Evolutionary conservation across 2,797 vertebrate species (phyloP).

Genomic region (Phoxinus dragarum): DNA sequence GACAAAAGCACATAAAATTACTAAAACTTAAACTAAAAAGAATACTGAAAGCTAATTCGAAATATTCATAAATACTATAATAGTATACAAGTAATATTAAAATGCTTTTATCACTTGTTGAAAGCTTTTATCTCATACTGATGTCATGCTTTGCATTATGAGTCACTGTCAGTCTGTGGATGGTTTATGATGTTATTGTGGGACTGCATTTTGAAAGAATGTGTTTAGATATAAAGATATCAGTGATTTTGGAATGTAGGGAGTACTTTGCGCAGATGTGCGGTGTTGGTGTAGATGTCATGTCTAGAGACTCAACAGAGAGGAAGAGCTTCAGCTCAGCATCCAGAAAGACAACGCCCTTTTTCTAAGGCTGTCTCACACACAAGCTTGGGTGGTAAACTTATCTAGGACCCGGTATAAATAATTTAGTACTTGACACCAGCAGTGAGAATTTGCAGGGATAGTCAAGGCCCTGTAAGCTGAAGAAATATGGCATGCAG

Average conservation of each 20-base stretch:
- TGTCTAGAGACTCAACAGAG: constrained; percentile 21
- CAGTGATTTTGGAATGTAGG: constrained; percentile 31
- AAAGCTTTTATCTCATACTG: background rate
- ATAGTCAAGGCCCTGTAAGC: constrained; percentile 28
- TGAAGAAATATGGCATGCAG: background rate
- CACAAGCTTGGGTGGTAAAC: constrained; percentile 48
- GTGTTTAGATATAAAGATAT: constrained; percentile 33
- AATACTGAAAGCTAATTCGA: background rate
- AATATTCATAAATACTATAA: background rate
- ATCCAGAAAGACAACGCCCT: constrained; percentile 48
- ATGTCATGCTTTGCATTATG: background rate
- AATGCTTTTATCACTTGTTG: background rate
- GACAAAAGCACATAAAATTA: background rate
- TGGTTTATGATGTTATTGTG: constrained; percentile 28
- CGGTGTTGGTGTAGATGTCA: constrained; percentile 1
- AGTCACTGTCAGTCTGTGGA: background rate
- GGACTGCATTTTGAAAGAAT: constrained; percentile 10
- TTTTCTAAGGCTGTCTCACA: constrained; percentile 9
- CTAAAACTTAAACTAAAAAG: background rate
- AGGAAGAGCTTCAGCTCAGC: constrained; percentile 40
- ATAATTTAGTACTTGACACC: constrained; percentile 67
- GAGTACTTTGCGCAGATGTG: constrained; percentile 35
- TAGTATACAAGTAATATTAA: background rate
- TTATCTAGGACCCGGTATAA: constrained; percentile 68
- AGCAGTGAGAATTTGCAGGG: constrained; percentile 38